A percentile compares a stretch with the other conserved stretches of the same genome.
These are phyloP conservation scores for Lethenteron reissneri DNA, from an alignment of 2,113 vertebrate genomes.

Conservation along the genomic window DNA sequence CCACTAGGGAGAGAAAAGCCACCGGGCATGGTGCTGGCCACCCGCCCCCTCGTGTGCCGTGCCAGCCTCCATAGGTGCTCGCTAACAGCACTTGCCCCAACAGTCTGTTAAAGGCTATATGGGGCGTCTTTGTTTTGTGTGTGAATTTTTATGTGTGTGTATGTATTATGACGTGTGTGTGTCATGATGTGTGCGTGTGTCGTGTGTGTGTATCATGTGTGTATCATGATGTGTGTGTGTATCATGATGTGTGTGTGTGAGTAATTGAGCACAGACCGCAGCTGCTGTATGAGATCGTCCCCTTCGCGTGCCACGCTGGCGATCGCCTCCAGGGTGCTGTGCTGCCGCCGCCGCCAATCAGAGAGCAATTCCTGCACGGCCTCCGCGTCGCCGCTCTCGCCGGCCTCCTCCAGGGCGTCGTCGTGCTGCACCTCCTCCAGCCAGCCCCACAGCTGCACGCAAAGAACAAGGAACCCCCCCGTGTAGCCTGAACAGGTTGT, in stretches of 20 bases:
- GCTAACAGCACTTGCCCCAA: not conserved
- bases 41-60: not conserved
- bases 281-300: constrained; percentile 89
- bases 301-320: constrained; percentile 96
- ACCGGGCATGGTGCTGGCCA: too few relatives aligned
- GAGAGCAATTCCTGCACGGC: constrained; percentile 87
- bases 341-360: constrained; percentile 96
- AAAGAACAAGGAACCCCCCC: constrained; percentile 19
- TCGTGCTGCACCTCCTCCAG: constrained; percentile 98
- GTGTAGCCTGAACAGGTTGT: too few relatives aligned
- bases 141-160: not conserved
- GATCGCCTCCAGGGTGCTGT: constrained; percentile 70
- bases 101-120: not conserved
- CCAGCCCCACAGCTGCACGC: constrained; percentile 77
- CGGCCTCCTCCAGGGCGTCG: constrained; percentile 63
- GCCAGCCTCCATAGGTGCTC: not conserved
- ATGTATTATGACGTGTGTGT: not conserved
- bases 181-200: not conserved
- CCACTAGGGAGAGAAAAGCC: too few relatives aligned
- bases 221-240: not conserved
- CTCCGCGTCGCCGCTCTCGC: constrained; percentile 64
- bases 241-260: not conserved
- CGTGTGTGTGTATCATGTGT: too few relatives aligned
- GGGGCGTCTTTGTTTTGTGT: not conserved
- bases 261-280: constrained; percentile 37